Conservation (phyloP, 1,140 invertebrate species). For the Lineus longissimus region DNA sequence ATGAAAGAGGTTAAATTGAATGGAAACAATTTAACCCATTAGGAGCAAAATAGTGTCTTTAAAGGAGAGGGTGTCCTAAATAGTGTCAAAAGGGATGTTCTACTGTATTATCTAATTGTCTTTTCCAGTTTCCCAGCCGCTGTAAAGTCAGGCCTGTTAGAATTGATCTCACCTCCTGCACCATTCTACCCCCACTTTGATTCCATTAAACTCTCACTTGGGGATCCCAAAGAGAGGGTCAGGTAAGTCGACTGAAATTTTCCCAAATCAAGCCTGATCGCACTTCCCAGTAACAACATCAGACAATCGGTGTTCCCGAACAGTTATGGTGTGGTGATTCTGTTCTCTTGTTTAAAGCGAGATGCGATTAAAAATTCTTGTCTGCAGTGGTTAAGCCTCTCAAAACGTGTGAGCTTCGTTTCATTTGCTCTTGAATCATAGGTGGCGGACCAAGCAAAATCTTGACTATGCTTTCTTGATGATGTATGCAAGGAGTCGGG, state of each 20-base stretch:
- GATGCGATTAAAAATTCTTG: no score
- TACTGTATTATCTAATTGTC: no score
- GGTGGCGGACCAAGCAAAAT: slow-evolving; percentile 96
- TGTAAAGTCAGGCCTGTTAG: slow-evolving; percentile 76
- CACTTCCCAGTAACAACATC: no score
- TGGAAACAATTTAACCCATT: no score
- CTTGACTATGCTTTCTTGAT: slow-evolving; percentile 93
- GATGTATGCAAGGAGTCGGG: slow-evolving; percentile 78
- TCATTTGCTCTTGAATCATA: slow-evolving; percentile 23
- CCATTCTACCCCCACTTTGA: slow-evolving; percentile 85
- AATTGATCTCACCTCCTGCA: slow-evolving; percentile 79
- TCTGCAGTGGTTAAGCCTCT: no score
- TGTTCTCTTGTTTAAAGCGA: no score
- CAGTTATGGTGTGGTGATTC: no score
- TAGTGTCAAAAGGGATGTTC: no score
- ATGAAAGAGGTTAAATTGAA: no score
- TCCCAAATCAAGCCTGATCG: not conserved
- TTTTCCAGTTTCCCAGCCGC: slow-evolving; percentile 69
- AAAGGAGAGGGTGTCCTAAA: no score
- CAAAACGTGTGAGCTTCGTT: not conserved
- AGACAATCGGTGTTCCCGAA: no score
- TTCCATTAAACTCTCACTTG: slow-evolving; percentile 70
- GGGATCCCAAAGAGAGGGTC: slow-evolving; percentile 82
- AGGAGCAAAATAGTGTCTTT: no score
- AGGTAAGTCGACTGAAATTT: slow-evolving; percentile 38